These are phyloP conservation scores for Eristalis intricaria DNA, from an alignment of 2,888 invertebrate genomes.

Conservation along the genomic window DNA sequence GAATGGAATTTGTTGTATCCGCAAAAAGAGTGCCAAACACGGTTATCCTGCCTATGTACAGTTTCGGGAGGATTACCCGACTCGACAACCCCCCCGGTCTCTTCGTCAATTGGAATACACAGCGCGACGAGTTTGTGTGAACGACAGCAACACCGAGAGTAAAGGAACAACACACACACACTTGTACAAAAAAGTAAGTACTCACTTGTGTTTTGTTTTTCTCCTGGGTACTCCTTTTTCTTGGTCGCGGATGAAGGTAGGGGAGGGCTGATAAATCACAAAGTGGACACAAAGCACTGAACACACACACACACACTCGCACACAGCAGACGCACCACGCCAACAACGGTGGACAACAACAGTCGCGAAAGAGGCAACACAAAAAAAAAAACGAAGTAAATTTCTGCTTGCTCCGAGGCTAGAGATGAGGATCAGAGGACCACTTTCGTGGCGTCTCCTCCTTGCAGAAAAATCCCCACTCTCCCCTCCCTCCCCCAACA, in stretches of 20 bases:
- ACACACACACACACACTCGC: conserved; percentile 10
- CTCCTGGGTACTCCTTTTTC: neutral
- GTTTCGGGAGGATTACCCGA: conserved; percentile 60
- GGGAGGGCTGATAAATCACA: conserved; percentile 37
- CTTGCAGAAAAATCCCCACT: conserved; percentile 49
- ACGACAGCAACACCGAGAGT: neutral
- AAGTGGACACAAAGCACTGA: conserved; percentile 49
- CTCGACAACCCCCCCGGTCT: neutral
- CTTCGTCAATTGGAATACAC: conserved; percentile 30
- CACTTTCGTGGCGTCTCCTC: neutral
- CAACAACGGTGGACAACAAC: neutral
- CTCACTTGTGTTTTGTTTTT: neutral
- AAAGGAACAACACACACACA: conserved; percentile 3
- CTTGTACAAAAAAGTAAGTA: conserved; percentile 20
- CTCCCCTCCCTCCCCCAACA: neutral
- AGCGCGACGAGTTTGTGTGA: conserved; percentile 31
- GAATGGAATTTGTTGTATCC: conserved; percentile 59
- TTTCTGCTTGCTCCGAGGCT: neutral
- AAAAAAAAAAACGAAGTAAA: neutral
- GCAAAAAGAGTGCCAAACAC: conserved; percentile 15
- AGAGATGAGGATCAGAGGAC: neutral
- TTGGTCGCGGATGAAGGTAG: neutral
- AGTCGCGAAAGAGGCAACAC: neutral
- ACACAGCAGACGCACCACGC: neutral
- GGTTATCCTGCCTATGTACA: conserved; percentile 51